Evolutionary conservation across 2,888 invertebrate genomes (phyloP), one percentile per base, ranked within the genome.

Genomic region (Alitta virens): DNA sequence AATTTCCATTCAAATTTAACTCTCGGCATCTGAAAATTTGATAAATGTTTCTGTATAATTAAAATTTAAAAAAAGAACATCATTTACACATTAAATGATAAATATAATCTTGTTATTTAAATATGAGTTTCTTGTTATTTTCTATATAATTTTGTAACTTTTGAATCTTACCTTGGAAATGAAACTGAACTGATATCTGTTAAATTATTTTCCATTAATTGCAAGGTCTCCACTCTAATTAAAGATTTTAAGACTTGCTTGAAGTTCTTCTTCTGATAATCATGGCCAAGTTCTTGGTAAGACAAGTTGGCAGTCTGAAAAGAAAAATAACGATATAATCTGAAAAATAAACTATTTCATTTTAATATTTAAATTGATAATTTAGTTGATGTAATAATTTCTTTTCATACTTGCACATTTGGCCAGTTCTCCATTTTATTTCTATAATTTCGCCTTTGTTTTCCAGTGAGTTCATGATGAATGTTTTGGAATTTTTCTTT

Each of bases 401-500:
- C 33, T 33, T 33, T 33, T 38, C 64, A 56, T 52, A 76, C 76
- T 68, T 63, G 57, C 1, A 74, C 74, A 25, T 63, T 60, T 60
- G 75, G 75, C 78, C 78, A 78, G 66, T 74, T 71, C 57, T 78
- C 78, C 46, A 66, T 65, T 40, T 62, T 24, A 58, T 74, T 64
- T 59, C 71, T 66, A 63, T 78, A 74, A 43, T 73, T 64, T 12
- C 57, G 67, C 53, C 72, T 63, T 23, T 70, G 65, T 46, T 60
- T 66, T 0, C 76, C 76, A 1, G 60, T 57, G 25, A 68, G 55
- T 16, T 70, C 68, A 61, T 78, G 78, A 60, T 78, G 78, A 40
- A 78, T 73, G 1, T 68, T 66, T 7, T 33, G 59, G 40, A 49
- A 51, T 7, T 33, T 33, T 33, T 12, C 33, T 7, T 33, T 33